Conservation (phyloP, 2,113 vertebrate species). For the Sclerurus mexicanus region DNA sequence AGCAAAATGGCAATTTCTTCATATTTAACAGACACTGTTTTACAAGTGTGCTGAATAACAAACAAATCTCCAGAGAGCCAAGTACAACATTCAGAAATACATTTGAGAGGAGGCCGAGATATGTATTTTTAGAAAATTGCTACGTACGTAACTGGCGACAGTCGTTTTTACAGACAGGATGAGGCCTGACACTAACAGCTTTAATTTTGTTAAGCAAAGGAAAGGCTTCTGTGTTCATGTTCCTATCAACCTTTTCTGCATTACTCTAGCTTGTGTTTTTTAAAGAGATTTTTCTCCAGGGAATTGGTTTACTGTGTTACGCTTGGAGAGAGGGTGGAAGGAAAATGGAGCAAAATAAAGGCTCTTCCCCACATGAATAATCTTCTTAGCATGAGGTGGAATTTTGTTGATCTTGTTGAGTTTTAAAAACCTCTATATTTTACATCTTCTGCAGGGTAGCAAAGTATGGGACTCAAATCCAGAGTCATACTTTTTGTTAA, state of each 20-base stretch:
- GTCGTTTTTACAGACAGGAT: background rate
- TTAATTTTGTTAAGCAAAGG: conserved; percentile 25
- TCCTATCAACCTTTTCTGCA: background rate
- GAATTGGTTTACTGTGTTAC: background rate
- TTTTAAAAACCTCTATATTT: background rate
- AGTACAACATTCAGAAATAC: conserved; percentile 27
- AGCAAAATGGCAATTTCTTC: conserved; percentile 70
- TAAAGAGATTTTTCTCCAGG: background rate
- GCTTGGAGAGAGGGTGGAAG: background rate
- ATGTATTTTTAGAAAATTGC: conserved; percentile 9
- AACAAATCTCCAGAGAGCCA: conserved; percentile 61
- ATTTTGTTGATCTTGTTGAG: background rate
- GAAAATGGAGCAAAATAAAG: conserved; percentile 23
- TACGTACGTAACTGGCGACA: background rate
- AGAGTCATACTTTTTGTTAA: background rate
- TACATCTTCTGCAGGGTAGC: background rate
- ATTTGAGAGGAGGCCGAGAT: conserved; percentile 20
- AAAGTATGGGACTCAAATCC: background rate
- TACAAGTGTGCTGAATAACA: conserved; percentile 66
- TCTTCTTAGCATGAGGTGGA: background rate
- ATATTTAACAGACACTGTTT: conserved; percentile 64
- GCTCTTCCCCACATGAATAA: background rate
- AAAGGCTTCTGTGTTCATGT: background rate
- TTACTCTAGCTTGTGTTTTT: background rate
- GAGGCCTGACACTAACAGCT: background rate